Conservation (phyloP, 2,113 vertebrate genomes). For the Origma solitaria region DNA sequence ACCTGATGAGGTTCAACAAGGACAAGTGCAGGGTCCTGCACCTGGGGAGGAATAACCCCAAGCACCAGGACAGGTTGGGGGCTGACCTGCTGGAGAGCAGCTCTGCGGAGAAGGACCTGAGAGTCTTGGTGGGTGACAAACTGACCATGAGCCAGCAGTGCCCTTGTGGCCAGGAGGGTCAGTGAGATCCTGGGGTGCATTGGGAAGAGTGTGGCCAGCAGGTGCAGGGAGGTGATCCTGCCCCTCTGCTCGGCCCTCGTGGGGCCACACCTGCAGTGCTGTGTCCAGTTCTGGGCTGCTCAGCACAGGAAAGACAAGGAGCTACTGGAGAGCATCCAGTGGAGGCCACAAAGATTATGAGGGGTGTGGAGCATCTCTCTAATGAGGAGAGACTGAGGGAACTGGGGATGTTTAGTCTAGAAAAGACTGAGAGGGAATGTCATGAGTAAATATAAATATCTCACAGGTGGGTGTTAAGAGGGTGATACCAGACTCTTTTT, state of each 20-base stretch:
- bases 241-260: rapidly evolving
- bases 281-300: neutral
- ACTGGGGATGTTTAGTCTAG: neutral
- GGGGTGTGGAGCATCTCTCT: neutral
- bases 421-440: neutral
- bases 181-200: neutral
- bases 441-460: neutral
- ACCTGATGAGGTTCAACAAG: rapidly evolving
- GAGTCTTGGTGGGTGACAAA: neutral
- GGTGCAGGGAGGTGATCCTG: neutral
- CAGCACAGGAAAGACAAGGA: neutral
- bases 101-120: neutral
- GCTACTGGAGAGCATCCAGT: neutral
- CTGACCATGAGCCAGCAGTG: neutral
- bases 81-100: neutral
- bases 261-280: neutral
- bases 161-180: neutral
- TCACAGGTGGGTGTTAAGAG: neutral
- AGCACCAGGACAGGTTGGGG: neutral
- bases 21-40: neutral
- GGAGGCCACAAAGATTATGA: rapidly evolving
- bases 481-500: neutral
- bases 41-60: neutral
- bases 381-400: rapidly evolving
- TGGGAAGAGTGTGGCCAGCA: neutral